Percentiles rank a stretch among this genome's conserved stretches.
These are phyloP conservation scores for Hirtodrosophila histrioides DNA, from an alignment of 2,888 invertebrate species.

Conservation along the genomic window DNA sequence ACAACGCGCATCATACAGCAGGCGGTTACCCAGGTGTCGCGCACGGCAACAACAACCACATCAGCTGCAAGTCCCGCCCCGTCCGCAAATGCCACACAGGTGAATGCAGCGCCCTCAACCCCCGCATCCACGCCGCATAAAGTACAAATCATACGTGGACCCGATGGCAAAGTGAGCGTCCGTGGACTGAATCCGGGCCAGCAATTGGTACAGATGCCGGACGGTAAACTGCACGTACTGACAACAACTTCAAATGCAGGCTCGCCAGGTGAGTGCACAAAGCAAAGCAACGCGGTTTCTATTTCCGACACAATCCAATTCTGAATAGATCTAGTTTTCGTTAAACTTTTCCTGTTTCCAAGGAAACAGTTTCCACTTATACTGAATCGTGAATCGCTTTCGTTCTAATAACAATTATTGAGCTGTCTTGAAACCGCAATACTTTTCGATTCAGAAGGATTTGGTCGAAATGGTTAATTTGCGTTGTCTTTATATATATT, in stretches of 20 bases:
- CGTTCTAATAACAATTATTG: too few species aligned
- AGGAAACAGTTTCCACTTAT: too few species aligned
- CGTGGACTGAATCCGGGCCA: slow-evolving; percentile 96
- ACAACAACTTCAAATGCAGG: slow-evolving; percentile 75
- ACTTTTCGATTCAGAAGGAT: too few species aligned
- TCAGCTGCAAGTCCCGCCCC: slow-evolving; percentile 86
- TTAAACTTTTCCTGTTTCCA: too few species aligned
- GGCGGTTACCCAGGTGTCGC: slow-evolving; percentile 85
- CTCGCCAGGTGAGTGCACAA: slow-evolving; percentile 54
- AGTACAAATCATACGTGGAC: slow-evolving; percentile 95
- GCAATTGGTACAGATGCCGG: slow-evolving; percentile 95
- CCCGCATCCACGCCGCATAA: slow-evolving; percentile 88
- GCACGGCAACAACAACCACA: slow-evolving; percentile 84
- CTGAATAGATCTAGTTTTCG: too few species aligned
- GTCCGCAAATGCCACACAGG: slow-evolving; percentile 62
- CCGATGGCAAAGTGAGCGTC: slow-evolving; percentile 96
- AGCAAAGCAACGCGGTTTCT: too few species aligned
- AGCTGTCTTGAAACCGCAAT: too few species aligned
- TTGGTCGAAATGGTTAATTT: too few species aligned
- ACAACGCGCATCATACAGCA: slow-evolving; percentile 88
- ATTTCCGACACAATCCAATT: too few species aligned
- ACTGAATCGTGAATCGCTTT: too few species aligned
- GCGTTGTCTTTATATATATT: too few species aligned
- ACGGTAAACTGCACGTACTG: slow-evolving; percentile 94
- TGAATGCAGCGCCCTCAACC: slow-evolving; percentile 84